Percentiles rank a stretch among this genome's conserved stretches.
These are phyloP conservation scores for Congeria kusceri DNA, from an alignment of 2,888 invertebrate genomes.

Conservation along the genomic window DNA sequence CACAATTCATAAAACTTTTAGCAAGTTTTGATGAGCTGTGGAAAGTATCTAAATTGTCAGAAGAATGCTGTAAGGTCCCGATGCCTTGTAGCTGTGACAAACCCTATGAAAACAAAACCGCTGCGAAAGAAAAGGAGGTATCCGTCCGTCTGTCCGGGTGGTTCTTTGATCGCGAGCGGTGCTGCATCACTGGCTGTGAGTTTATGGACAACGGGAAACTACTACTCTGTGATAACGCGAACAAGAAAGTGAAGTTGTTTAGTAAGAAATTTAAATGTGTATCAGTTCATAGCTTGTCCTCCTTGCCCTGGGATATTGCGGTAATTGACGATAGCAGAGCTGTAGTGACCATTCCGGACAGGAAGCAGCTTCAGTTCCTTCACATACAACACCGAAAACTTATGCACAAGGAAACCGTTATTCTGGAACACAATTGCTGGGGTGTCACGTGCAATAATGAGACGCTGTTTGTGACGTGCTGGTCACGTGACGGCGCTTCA, in stretches of 20 bases:
- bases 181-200: constrained; percentile 60
- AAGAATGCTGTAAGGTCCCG: constrained; percentile 38
- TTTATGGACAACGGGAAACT: constrained; percentile 54
- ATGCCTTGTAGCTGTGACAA: constrained; percentile 54
- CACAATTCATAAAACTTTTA: constrained; percentile 16
- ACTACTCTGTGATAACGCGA: constrained; percentile 51
- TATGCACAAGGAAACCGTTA: constrained; percentile 34
- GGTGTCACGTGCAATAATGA: constrained; percentile 40
- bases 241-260: constrained; percentile 59
- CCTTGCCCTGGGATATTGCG: constrained; percentile 57
- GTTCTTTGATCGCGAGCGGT: constrained; percentile 54
- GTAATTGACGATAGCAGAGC: constrained; percentile 41
- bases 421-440: constrained; percentile 54
- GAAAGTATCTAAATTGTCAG: constrained; percentile 34
- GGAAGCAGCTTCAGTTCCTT: constrained; percentile 53
- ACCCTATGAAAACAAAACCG: constrained; percentile 42
- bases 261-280: constrained; percentile 56
- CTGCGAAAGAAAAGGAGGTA: constrained; percentile 40
- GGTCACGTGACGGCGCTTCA: constrained; percentile 51
- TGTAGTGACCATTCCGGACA: constrained; percentile 52
- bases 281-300: constrained; percentile 39
- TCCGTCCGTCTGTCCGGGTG: constrained; percentile 55
- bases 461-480: constrained; percentile 49
- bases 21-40: constrained; percentile 29
- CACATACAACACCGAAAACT: constrained; percentile 34